A percentile compares a stretch with the other conserved stretches of the same genome.
phyloP scores from a whole-genome alignment of 2,113 vertebrate genomes.

The Brienomyrus longianalis region DNA sequence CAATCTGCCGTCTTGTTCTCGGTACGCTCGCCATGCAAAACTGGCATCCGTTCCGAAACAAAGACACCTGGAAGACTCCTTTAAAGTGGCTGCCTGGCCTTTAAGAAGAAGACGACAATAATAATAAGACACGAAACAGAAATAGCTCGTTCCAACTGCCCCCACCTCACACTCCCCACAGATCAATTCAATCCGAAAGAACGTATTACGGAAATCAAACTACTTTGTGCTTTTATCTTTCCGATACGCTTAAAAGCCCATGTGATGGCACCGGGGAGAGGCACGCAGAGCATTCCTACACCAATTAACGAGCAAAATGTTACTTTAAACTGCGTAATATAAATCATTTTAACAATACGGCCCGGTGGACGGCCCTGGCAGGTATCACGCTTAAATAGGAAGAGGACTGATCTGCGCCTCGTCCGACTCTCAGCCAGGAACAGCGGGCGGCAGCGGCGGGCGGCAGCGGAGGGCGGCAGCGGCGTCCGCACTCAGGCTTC shows the following conservation, averaged over 20 bases:
- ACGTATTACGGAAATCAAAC: conserved; percentile 49
- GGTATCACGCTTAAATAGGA: neutral
- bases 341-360: conserved; percentile 5
- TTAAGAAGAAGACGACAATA: conserved; percentile 35
- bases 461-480: too few species aligned
- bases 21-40: conserved; percentile 60
- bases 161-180: conserved; percentile 42
- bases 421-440: neutral
- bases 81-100: conserved; percentile 49
- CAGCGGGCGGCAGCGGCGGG: too few species aligned
- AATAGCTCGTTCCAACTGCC: conserved; percentile 35
- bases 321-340: conserved; percentile 6
- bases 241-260: conserved; percentile 40
- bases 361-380: neutral
- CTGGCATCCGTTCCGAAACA: conserved; percentile 69
- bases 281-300: neutral
- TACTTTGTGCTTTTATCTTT: conserved; percentile 34
- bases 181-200: conserved; percentile 52
- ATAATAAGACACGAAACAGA: conserved; percentile 35
- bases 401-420: neutral
- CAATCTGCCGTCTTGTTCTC: conserved; percentile 59
- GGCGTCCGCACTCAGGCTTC: neutral
- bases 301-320: conserved; percentile 9
- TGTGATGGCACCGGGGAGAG: neutral
- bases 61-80: conserved; percentile 56